Conservation (phyloP, 2,797 vertebrate species). For the Xerus rutilus region DNA sequence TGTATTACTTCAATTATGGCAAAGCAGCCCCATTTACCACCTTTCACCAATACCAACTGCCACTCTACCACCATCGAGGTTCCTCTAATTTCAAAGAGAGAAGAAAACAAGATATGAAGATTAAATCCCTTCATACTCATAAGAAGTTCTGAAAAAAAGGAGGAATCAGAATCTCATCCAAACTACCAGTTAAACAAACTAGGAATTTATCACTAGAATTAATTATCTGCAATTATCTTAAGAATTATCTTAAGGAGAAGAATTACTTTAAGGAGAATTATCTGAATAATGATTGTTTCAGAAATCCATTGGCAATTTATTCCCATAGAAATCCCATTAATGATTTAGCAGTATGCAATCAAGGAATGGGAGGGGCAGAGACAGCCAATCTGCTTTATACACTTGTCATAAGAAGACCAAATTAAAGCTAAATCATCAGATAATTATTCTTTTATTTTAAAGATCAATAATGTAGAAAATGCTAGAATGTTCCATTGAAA, state of each 20-base stretch:
- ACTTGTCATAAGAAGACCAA: background rate
- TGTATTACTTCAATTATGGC: background rate
- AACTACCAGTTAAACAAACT: background rate
- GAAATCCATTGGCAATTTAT: background rate
- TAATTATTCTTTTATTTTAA: background rate
- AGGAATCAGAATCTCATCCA: background rate
- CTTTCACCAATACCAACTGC: background rate
- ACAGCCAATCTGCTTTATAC: background rate
- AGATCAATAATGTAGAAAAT: background rate
- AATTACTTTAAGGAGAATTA: background rate
- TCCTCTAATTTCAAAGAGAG: background rate
- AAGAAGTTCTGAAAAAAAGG: background rate
- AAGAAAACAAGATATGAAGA: background rate
- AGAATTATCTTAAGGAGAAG: background rate
- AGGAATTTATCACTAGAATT: background rate
- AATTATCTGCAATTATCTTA: background rate
- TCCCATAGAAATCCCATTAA: background rate
- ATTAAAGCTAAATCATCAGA: conserved; percentile 2
- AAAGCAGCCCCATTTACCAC: background rate
- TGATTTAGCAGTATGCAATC: background rate
- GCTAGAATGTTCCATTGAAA: background rate
- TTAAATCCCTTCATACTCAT: background rate
- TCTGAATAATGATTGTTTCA: background rate
- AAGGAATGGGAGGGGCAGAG: background rate
- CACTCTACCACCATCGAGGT: background rate